Evolutionary conservation across 2,113 vertebrate species (phyloP), one percentile per base, ranked within the genome.

Genomic region (Fregetta grallaria): DNA sequence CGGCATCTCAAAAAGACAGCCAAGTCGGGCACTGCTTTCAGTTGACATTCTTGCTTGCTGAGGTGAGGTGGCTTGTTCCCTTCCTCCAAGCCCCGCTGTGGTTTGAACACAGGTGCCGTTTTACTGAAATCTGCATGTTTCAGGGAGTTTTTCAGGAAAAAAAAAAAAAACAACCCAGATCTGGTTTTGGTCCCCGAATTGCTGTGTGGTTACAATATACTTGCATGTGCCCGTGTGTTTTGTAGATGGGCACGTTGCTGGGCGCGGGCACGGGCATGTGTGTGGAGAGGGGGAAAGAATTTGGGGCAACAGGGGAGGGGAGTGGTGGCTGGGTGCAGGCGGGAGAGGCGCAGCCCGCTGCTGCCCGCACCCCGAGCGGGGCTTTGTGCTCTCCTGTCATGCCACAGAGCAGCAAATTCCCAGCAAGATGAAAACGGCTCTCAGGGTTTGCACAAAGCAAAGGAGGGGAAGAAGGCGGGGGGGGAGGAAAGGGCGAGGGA

Each of bases 251-350:
- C 18, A 3, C 9, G 6, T 11, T 14, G 21, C 50, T 14, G 53
- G 23, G 34, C 2, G 4, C 3, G 0, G 7, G 45, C 38, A 15
- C 0, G n/a, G 44, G 50, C 4, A 5, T 7, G 66, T 9, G 40
- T 20, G 5, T 1, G 74, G 67, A 21, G 30, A 0, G 2, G 5
- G 36, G 62, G 26, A 32, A 58, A 45, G 62, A 27, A 79, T 42
- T 27, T 10, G 42, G 88, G 92, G 55, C 30, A 40, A 19, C 3
- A 17, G 49, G 19, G 58, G 32, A 50, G 11, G 34, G 47, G 17
- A 26, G 30, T 0, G 5, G 18, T 22, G 83, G 40, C 32, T 50
- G 62, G 55, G 2, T 14, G 42, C 23, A 5, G 73, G 61, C 1
- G 1, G 63, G 53, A n/a, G 34, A 52, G 36, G 50, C 2, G 1